Base-by-base conservation (phyloP, 1,140 invertebrate genomes). In the Drosophila repletoides region DNA sequence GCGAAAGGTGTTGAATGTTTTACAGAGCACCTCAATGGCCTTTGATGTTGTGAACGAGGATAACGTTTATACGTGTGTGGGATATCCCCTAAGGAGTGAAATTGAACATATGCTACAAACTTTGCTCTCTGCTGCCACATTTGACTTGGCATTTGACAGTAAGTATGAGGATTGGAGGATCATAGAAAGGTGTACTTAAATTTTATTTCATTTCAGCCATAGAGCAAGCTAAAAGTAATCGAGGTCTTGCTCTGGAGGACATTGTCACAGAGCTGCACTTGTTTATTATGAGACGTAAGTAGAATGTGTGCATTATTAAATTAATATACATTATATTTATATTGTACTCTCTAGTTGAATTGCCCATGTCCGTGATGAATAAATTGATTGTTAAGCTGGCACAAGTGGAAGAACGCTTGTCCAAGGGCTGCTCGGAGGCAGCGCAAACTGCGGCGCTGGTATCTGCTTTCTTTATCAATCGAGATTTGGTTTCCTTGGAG, bases 1-100 rank as follows among this genome's bases (percentile, higher is more conserved):
- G 99, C 93, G 99, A 77, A 97, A 96, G 91, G 96, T 98, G 6
- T 89, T 99, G 2, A 99, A 99, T 91, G 96, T 99, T 46, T 91
- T 99, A 19, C 96, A 99, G 92, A 98, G 97, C 91, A 96, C 98
- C 60, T 94, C 94, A 91, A 92, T 95, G 91, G 97, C 98, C 4
- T 98, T 95, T 90, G 94, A 95, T 74, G 91, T 93, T 64, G 96
- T 99, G 0, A 96, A 94, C 69, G 97, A 98, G 91, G 94, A 97
- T 61, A 97, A 95, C 90, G 98, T 99, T 1, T 99, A 99, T 90
- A 94, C 94, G 2, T 99, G 98, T 91, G 97, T 99, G 12, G 98
- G 98, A 0, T 98, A 99, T 92, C 98, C 98, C 5, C 91, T 97
- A 21, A 94, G 95, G 58, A 92, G 93, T 28, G 98, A 99, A 90